A percentile compares a stretch with the other conserved stretches of the same genome.
Evolutionary conservation across 2,113 vertebrate species (phyloP).

Genomic region (Podiceps cristatus): DNA sequence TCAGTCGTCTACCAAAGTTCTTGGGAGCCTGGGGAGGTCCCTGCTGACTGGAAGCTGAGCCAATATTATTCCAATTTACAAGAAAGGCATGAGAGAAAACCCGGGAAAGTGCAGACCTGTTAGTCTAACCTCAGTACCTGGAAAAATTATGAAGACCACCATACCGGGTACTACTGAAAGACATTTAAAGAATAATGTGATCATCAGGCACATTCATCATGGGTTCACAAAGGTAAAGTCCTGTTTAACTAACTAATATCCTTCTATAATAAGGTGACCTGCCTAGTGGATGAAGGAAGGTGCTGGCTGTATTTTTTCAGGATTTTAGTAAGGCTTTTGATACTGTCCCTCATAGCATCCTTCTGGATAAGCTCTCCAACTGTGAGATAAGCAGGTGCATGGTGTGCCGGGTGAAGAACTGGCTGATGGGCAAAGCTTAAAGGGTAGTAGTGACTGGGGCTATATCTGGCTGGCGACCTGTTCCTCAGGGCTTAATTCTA

Average conservation of each 20-base stretch:
- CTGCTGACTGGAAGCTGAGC: background rate
- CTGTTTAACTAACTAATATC: background rate
- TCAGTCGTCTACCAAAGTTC: background rate
- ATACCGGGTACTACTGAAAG: background rate
- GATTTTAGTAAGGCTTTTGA: background rate
- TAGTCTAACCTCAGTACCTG: background rate
- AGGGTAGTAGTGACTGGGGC: background rate
- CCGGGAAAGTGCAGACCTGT: background rate
- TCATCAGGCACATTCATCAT: background rate
- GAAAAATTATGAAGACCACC: background rate
- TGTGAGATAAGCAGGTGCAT: background rate
- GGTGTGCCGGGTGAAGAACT: background rate
- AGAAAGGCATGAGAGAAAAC: background rate
- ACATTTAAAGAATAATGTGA: background rate
- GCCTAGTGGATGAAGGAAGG: background rate
- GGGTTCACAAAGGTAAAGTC: background rate
- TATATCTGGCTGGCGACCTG: background rate
- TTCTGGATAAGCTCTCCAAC: background rate
- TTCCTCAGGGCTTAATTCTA: background rate
- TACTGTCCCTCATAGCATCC: background rate
- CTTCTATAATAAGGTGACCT: background rate
- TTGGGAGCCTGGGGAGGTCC: background rate
- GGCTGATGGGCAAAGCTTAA: background rate
- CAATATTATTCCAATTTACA: background rate
- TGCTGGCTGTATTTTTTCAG: rapidly evolving